A percentile compares a stretch with the other conserved stretches of the same genome.
phyloP scores from a whole-genome alignment of 2,888 invertebrate species.

The Volucella zonaria region DNA sequence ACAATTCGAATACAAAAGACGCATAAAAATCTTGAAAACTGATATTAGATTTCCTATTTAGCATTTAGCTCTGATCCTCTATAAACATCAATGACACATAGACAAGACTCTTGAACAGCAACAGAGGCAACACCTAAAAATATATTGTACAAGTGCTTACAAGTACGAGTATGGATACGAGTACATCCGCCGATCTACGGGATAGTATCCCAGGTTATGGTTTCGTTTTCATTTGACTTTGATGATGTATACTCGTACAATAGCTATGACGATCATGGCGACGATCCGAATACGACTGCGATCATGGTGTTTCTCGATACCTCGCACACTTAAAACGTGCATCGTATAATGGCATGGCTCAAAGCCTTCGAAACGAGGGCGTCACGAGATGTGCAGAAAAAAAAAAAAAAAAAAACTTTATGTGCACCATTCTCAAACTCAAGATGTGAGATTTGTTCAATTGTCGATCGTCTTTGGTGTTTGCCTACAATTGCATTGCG shows the following conservation, averaged over 20 bases:
- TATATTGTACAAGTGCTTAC: not conserved
- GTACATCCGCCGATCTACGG: constrained; percentile 13
- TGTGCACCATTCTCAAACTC: constrained; percentile 3
- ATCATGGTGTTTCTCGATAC: constrained; percentile 21
- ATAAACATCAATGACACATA: constrained; percentile 43
- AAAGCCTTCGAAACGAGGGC: constrained; percentile 22
- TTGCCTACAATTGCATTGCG: not conserved
- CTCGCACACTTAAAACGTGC: constrained; percentile 50
- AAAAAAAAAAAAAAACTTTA: constrained; percentile 12
- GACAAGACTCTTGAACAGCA: not conserved
- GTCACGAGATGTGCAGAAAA: constrained; percentile 31
- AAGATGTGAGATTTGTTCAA: constrained; percentile 45
- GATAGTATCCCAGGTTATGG: constrained; percentile 52
- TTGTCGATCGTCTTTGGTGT: constrained; percentile 28
- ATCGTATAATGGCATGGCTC: constrained; percentile 17
- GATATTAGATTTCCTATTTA: constrained; percentile 73
- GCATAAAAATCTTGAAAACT: constrained; percentile 58
- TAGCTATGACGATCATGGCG: constrained; percentile 44
- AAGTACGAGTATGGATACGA: not conserved
- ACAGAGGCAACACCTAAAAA: constrained; percentile 50
- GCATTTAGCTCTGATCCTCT: constrained; percentile 39
- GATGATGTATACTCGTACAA: constrained; percentile 50
- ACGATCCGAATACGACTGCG: not conserved
- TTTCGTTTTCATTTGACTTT: constrained; percentile 68
- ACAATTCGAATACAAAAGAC: constrained; percentile 26